These are phyloP conservation scores for Ophioninae sp. DNA, from an alignment of 2,888 invertebrate genomes.

Conservation along the genomic window DNA sequence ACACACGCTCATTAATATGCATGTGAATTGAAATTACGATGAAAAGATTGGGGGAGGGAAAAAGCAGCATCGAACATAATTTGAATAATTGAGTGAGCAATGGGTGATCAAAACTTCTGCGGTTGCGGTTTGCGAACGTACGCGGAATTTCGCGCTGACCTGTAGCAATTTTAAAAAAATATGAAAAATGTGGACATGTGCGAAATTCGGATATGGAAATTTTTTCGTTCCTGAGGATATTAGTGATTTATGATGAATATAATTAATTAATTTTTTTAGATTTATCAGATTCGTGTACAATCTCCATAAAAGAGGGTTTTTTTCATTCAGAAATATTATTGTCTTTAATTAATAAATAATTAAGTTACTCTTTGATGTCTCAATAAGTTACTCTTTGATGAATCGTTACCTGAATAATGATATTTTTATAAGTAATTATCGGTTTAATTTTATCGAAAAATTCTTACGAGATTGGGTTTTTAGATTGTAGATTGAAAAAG, in stretches of 20 bases:
- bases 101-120: neutral
- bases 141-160: neutral
- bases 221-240: neutral
- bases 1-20: slow-evolving; percentile 45
- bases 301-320: neutral
- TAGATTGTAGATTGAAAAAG: no score
- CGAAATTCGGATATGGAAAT: neutral
- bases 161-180: neutral
- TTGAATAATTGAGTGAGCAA: slow-evolving; percentile 3
- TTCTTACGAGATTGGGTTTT: no score
- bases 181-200: neutral
- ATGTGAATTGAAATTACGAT: slow-evolving; percentile 18
- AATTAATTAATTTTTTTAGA: neutral
- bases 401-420: no score
- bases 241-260: neutral
- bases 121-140: neutral
- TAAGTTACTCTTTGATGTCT: no score
- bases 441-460: no score
- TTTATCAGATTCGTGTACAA: neutral
- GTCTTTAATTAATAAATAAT: no score
- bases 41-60: neutral
- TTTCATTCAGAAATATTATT: neutral
- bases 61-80: neutral
- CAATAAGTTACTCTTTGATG: no score
- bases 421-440: no score